These are phyloP conservation scores for Agrochola lota DNA, from an alignment of 2,888 invertebrate genomes.

Conservation along the genomic window DNA sequence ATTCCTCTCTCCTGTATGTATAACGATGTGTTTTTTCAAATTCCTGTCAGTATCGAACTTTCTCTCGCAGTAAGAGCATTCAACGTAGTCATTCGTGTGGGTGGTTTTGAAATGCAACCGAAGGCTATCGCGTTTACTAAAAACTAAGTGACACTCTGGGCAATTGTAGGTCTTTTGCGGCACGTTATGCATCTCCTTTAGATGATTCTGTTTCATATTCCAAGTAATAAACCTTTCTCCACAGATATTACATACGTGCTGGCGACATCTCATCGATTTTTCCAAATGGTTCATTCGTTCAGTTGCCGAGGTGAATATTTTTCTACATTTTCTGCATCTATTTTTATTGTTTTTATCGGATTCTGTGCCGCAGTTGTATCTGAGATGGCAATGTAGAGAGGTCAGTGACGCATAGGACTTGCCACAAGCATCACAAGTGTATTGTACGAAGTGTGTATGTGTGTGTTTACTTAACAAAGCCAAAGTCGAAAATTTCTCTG, in stretches of 20 bases:
- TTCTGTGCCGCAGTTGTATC: slow-evolving; percentile 57
- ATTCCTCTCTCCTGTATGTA: slow-evolving; percentile 73
- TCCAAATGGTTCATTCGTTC: slow-evolving; percentile 62
- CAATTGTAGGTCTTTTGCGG: slow-evolving; percentile 63
- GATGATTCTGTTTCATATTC: slow-evolving; percentile 68
- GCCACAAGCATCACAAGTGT: slow-evolving; percentile 75
- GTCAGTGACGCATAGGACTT: slow-evolving; percentile 71
- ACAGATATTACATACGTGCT: slow-evolving; percentile 66
- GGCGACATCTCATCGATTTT: slow-evolving; percentile 59
- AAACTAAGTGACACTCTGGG: slow-evolving; percentile 64
- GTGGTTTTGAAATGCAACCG: slow-evolving; percentile 69
- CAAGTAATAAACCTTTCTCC: slow-evolving; percentile 67
- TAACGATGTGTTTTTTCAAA: slow-evolving; percentile 65
- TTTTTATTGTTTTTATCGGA: slow-evolving; percentile 45
- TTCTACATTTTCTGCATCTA: slow-evolving; percentile 60
- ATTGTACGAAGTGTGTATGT: slow-evolving; percentile 73
- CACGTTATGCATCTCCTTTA: slow-evolving; percentile 59
- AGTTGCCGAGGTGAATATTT: slow-evolving; percentile 44
- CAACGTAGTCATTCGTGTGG: slow-evolving; percentile 64
- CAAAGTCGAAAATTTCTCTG: slow-evolving; percentile 65
- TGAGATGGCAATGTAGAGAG: slow-evolving; percentile 68
- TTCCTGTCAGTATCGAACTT: slow-evolving; percentile 66
- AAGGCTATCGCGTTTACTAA: slow-evolving; percentile 56
- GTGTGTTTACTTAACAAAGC: slow-evolving; percentile 69
- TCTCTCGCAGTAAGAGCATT: slow-evolving; percentile 64